Base-by-base conservation (phyloP, 2,113 vertebrate genomes). In the Conger conger region DNA sequence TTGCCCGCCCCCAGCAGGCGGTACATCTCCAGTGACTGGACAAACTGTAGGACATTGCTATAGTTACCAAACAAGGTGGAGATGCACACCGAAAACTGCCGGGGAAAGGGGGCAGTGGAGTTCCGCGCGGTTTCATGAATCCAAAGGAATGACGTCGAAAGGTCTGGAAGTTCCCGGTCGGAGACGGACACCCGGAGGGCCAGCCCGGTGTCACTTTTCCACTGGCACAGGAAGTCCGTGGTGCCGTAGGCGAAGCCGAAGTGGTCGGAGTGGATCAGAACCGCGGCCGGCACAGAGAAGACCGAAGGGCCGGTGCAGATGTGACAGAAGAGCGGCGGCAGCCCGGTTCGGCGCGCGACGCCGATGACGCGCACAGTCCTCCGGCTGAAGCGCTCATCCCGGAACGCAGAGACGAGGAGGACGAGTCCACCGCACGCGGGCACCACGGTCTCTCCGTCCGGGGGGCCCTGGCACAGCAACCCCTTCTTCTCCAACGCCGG, bases 241-340 rank as follows among this genome's bases (percentile, higher is more conserved):
- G 88, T 85, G 30, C 86, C 89, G 0, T 92, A 95, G 4, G 92
- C 90, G 79, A 93, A 94, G 23, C 87, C 92, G 88, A 94, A 94
- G 37, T 89, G 86, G 1, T 93, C 92, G 0, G 86, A 86, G 30
- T 93, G 91, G 57, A 89, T 16, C 37, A 91, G 80, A 4, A 92
- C 91, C 33, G 63, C 0, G 79, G 91, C 91, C 82, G 37, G 90
- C 13, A 88, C 53, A 27, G 86, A 0, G 0, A 86, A 76, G 1
- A 82, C 73, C 8, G 79, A 0, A 5, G 33, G 27, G 18, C 85
- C 88, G 53, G 91, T 94, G 84, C 91, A 91, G 80, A 93, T 93
- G 90, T 88, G 91, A 86, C 93, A 94, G 84, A 92, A 91, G 0
- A 93, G 86, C 0, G 89, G 30, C 54, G 88, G 86, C 0, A 90